Base-by-base conservation (phyloP, 2,888 invertebrate species). In the Nemoura dubitans region DNA sequence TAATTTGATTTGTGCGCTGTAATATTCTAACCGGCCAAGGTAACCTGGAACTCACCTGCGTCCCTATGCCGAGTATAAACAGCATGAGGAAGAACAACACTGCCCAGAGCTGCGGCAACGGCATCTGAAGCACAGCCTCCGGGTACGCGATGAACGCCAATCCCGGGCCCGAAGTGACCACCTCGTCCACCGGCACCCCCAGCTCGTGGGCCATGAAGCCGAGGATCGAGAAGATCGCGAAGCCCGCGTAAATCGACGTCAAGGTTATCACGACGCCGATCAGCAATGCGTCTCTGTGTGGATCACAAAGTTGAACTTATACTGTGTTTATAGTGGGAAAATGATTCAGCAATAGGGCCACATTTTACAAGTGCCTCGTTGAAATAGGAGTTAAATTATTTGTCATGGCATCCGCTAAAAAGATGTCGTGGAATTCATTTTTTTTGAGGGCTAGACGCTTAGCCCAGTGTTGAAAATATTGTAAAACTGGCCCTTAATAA, bases 151-250 rank as follows among this genome's bases (percentile, higher is more conserved):
- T 89, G 88, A 90, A 90, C 16, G 90, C 89, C 30, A 90, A 87
- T 3, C 90, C 90, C 25, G 89, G 89, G 26, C 90, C 90, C 88
- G 88, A 81, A 10, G 80, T 78, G n/a, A 89, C 89, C 0, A 90
- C 90, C 28, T 90, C 89, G 29, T 89, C 87, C 0, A 90, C 90
- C 28, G 89, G 87, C 2, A 91, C 89, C 10, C 90, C 90, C 87
- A 91, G 89, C 87, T 91, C 91, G 85, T 91, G 90, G 29, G 92
- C 92, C 89, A 92, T 91, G 89, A 91, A 92, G 14, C 92, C 93
- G 85, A 92, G 90, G 36, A 92, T 85, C 7, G 91, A 90, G 89
- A 92, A 92, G n/a, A 92, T 90, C 25, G 92, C 90, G 83, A 91
- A 89, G 14, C 92, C 92, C 76, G 92, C 91, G 86, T 92, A 91